Evolutionary conservation across 2,888 invertebrate genomes (phyloP).

Genomic region (Phengaris arion): DNA sequence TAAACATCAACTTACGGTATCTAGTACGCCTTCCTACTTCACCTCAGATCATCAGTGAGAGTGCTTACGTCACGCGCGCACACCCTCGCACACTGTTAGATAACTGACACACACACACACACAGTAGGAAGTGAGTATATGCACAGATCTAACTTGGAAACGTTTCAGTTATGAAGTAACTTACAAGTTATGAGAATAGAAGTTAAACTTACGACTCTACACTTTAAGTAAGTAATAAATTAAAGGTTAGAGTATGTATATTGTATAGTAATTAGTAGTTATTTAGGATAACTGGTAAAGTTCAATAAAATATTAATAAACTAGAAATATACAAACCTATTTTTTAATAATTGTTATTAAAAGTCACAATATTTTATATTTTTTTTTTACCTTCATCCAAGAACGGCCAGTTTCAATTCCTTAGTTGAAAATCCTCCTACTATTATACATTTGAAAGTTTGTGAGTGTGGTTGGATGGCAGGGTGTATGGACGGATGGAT

Average conservation of each 20-base stretch:
- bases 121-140: conserved; percentile 62
- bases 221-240: not conserved
- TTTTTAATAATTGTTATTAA: no score
- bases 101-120: conserved; percentile 74
- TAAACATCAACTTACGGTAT: conserved; percentile 44
- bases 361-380: no score
- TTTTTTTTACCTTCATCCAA: no score
- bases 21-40: conserved; percentile 63
- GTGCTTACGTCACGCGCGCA: conserved; percentile 69
- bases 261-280: not conserved
- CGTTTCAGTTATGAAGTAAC: conserved; percentile 1
- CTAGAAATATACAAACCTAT: no score
- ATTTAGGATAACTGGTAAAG: not conserved
- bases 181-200: not conserved
- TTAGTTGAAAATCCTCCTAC: no score
- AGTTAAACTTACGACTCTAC: not conserved
- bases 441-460: no score
- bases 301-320: not conserved
- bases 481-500: no score
- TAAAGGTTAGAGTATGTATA: not conserved
- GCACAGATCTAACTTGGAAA: conserved; percentile 43
- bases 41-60: conserved; percentile 70
- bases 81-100: conserved; percentile 69
- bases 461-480: no score
- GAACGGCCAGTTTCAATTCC: no score